A percentile compares a stretch with the other conserved stretches of the same genome.
Conservation (phyloP, 2,888 invertebrate species). For the Tenthredo distinguenda region DNA sequence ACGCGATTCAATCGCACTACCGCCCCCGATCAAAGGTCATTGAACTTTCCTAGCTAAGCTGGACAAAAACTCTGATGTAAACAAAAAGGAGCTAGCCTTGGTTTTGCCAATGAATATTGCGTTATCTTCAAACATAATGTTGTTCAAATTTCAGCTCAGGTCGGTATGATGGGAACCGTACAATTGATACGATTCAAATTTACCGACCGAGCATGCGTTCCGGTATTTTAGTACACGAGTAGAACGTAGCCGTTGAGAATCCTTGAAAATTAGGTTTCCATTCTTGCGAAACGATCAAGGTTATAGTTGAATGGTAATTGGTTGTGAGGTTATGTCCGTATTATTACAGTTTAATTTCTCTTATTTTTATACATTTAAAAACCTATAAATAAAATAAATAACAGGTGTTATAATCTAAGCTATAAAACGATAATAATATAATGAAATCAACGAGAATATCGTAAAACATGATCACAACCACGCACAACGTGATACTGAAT, state of each 20-base stretch:
- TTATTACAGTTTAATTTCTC: slow-evolving; percentile 19
- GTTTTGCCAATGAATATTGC: neutral
- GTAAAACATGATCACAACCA: slow-evolving; percentile 1
- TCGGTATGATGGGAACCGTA: neutral
- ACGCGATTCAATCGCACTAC: neutral
- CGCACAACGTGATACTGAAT: slow-evolving; percentile 22
- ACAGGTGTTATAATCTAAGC: neutral
- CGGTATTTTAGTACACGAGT: neutral
- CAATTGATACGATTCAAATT: neutral
- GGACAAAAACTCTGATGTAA: neutral
- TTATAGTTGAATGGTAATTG: neutral
- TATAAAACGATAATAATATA: neutral
- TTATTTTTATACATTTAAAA: slow-evolving; percentile 3
- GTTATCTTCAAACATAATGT: neutral
- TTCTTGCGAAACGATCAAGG: neutral
- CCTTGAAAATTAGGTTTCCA: slow-evolving; percentile 1
- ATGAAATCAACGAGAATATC: neutral
- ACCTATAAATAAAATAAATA: neutral
- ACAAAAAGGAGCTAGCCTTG: neutral
- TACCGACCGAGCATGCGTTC: neutral
- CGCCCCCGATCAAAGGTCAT: neutral
- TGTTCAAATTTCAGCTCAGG: neutral
- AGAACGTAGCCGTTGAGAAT: neutral
- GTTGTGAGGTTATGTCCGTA: slow-evolving; percentile 41
- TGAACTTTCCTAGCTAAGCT: neutral